These are phyloP conservation scores for Argyresthia goedartella DNA, from an alignment of 2,888 invertebrate species.

Conservation along the genomic window DNA sequence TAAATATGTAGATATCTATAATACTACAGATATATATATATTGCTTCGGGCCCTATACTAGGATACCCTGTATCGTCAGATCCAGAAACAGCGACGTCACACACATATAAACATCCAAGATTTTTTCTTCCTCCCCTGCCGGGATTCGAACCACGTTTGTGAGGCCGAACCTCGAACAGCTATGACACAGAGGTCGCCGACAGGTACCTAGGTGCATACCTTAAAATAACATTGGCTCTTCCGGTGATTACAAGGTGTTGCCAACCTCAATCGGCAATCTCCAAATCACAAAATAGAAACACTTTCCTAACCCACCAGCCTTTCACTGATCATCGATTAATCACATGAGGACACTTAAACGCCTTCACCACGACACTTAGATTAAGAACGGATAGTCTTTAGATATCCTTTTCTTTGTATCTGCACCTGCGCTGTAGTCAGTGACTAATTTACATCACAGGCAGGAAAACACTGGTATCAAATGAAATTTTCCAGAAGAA, in stretches of 20 bases:
- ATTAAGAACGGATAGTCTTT: conserved; percentile 43
- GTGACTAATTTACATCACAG: conserved; percentile 24
- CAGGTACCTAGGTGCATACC: conserved; percentile 30
- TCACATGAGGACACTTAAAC: conserved; percentile 28
- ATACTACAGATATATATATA: too few species aligned
- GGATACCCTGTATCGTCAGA: too few species aligned
- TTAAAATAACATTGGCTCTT: conserved; percentile 65
- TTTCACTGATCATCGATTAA: conserved; percentile 17
- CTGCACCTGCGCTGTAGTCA: too few species aligned
- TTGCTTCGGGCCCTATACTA: too few species aligned
- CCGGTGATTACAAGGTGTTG: conserved; percentile 43
- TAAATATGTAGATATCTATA: too few species aligned
- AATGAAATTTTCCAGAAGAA: conserved; percentile 31
- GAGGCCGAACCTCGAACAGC: too few species aligned
- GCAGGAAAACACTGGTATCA: conserved; percentile 20
- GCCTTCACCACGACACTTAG: conserved; percentile 31
- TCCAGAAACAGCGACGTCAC: too few species aligned
- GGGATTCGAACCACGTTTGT: too few species aligned
- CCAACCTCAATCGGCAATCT: conserved; percentile 27
- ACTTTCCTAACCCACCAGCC: conserved; percentile 4
- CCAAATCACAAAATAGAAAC: neutral
- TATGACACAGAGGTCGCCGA: too few species aligned
- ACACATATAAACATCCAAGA: too few species aligned
- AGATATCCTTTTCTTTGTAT: neutral
- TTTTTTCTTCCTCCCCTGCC: too few species aligned